Base-by-base conservation (phyloP, 2,113 vertebrate genomes). In the Vicugna pacos region DNA sequence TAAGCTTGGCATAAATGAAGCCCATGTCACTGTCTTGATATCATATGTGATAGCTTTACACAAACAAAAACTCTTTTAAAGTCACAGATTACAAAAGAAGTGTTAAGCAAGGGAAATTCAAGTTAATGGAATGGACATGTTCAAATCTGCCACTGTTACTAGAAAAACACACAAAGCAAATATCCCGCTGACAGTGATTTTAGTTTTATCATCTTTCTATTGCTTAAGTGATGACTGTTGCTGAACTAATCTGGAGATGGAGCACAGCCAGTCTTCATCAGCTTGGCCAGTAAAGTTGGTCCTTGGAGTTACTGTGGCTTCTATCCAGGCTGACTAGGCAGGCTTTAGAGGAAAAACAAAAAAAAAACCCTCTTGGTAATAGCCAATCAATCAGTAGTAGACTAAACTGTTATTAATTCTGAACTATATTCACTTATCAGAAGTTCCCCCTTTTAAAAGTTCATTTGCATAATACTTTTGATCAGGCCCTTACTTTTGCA, bases 51-150 rank as follows among this genome's bases (percentile, higher is more conserved):
- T 70, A 35, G 7, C 58, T 86, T 95, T 38, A 70, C 28, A 79
- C 52, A 83, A 38, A 94, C 58, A 89, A 76, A 72, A 90, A 94
- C 13, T 64, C 26, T 83, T 93, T 86, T 56, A 79, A n/a, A 80
- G 56, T 72, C 58, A 42, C 84, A 79, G n/a, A 87, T 91, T 75
- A 72, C 24, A 54, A 62, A 89, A 77, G 67, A 79, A 6, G 4
- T 83, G 17, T 88, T 84, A 52, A n/a, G 65, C n/a, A 91, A 70
- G 70, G 15, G 46, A 88, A 83, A 70, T 22, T 58, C 56, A 64
- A 64, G 14, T 94, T 92, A 94, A 86, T 65, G 42, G 64, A 20
- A 42, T 82, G 26, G 42, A 19, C 81, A 88, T 76, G 38, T 38
- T 84, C 42, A 75, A 38, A 28, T 93, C 67, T 77, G 32, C 83